These are phyloP conservation scores for Sinella curviseta DNA, from an alignment of 1,140 invertebrate species.

Conservation along the genomic window DNA sequence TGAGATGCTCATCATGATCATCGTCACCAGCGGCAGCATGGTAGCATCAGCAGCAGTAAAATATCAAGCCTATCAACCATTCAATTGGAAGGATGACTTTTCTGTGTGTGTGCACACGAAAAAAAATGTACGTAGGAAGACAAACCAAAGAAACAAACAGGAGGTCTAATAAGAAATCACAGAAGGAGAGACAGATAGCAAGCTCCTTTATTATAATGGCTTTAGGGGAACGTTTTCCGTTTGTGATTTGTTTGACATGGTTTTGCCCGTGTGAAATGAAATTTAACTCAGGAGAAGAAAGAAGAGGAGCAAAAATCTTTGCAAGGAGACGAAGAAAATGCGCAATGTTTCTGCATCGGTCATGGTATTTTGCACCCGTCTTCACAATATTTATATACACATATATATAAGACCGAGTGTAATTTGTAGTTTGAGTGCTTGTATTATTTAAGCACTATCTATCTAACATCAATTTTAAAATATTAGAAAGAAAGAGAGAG, in stretches of 20 bases:
- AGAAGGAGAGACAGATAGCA: neutral
- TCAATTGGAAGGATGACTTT: neutral
- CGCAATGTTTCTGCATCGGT: no score
- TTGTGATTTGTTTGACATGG: conserved; percentile 12
- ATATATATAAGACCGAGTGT: no score
- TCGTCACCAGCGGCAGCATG: neutral
- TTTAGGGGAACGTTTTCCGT: neutral
- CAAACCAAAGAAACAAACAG: neutral
- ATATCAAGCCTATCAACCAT: neutral
- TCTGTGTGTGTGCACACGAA: no score
- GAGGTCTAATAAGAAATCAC: neutral
- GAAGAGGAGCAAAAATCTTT: neutral
- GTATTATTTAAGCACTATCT: no score
- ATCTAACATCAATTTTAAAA: no score
- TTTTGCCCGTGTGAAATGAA: neutral
- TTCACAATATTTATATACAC: no score
- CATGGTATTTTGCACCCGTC: no score
- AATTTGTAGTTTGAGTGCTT: no score
- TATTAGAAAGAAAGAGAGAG: no score
- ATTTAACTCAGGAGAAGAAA: neutral
- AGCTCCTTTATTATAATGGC: neutral
- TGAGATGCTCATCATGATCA: neutral
- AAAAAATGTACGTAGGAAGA: neutral
- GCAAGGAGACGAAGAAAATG: neutral
- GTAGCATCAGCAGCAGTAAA: neutral